These are phyloP conservation scores for Tokudaia tokunoshimensis DNA, from an alignment of 2,797 vertebrate genomes.

Conservation along the genomic window DNA sequence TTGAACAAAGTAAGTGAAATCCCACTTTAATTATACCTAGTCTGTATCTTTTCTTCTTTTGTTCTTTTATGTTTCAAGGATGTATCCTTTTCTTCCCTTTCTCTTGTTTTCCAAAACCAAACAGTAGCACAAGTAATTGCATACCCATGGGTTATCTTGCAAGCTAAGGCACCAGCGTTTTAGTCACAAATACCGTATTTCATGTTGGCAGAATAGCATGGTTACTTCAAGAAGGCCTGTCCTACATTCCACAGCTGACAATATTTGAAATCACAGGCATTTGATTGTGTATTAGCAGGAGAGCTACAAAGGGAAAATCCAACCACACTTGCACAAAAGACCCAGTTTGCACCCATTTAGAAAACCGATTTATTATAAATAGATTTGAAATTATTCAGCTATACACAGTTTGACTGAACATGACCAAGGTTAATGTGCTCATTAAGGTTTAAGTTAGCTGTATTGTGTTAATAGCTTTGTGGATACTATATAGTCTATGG, in stretches of 20 bases:
- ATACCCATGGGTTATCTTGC: not conserved
- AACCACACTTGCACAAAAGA: not conserved
- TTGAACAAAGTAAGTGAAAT: not conserved
- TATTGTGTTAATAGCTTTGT: not conserved
- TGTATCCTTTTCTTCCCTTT: not conserved
- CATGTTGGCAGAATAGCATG: not conserved
- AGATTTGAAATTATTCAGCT: not conserved
- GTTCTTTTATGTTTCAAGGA: not conserved
- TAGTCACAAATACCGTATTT: not conserved
- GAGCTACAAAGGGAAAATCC: not conserved
- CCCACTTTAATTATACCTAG: not conserved
- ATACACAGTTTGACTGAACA: not conserved
- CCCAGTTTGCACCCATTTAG: not conserved
- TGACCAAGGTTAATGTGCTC: not conserved
- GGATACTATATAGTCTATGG: not conserved
- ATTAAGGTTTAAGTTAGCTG: not conserved
- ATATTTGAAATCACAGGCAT: not conserved
- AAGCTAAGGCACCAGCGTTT: not conserved
- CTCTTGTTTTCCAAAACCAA: constrained; percentile 19
- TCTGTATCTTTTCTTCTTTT: not conserved
- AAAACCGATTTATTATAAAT: not conserved
- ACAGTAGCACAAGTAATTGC: not conserved
- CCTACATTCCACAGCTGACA: not conserved
- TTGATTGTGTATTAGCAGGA: not conserved
- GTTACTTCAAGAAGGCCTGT: not conserved